Base-by-base conservation (phyloP, 2,797 vertebrate genomes). In the Centropyge bicolor region DNA sequence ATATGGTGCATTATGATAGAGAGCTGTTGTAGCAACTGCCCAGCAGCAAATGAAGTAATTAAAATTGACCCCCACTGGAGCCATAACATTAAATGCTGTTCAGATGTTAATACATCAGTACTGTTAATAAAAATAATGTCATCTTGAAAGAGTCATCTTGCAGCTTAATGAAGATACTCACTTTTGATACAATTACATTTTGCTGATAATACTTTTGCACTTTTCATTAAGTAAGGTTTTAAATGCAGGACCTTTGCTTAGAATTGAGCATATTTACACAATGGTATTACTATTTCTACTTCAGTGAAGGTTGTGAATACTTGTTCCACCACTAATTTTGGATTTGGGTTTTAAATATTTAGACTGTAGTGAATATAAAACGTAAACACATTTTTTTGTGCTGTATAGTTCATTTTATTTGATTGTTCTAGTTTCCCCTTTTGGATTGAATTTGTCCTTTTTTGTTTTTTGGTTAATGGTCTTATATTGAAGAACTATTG, bases 141-240 rank as follows among this genome's bases (percentile, higher is more conserved):
- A 16, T 9, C 7, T 46, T 74, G 20, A 78, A 55, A 14, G 8
- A 1, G 27, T 1, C 11, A 31, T 55, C n/a, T 48, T 41, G 5
- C 31, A 27, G 12, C 17, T 62, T 67, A 63, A 51, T 52, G 0
- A 22, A 5, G 35, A n/a, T 3, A 3, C 24, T 36, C 16, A 49
- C 8, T 19, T 62, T 69, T 49, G 0, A 52, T 27, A 38, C 22
- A 69, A 62, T 4, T 27, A n/a, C 22, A 41, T 27, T 41, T 40
- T 7, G 2, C 11, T 19, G 3, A 48, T 41, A 14, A 38, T 10
- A 48, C 9, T 16, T 40, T 7, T 51, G n/a, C 3, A 20, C 48
- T 56, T 70, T 46, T 62, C 55, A 76, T 77, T 63, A 46, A 40
- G 10, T 63, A 46, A 40, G 10, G 20, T 65, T 56, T 59, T 35